phyloP scores from a whole-genome alignment of 2,113 vertebrate species.

The Silurus meridionalis region DNA sequence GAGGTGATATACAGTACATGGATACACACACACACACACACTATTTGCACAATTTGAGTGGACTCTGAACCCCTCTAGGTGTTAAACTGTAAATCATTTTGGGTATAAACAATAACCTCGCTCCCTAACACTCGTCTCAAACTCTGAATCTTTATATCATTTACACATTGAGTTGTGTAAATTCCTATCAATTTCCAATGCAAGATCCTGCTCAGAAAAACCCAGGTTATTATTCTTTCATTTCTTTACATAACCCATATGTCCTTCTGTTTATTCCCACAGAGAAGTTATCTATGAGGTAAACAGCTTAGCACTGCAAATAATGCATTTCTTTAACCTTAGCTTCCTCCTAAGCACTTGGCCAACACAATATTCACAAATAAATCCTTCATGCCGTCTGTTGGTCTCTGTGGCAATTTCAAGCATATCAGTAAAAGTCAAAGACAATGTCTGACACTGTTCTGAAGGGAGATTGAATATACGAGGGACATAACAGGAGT shows the following conservation, averaged over 20 bases:
- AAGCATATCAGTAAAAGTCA: conserved; percentile 7
- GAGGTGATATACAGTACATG: too few species aligned
- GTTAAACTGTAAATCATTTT: background rate
- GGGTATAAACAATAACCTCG: background rate
- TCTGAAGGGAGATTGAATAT: background rate
- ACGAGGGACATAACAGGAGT: background rate
- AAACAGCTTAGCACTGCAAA: background rate
- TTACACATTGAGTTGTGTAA: background rate
- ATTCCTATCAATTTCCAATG: background rate
- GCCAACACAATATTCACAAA: background rate
- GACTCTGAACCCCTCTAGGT: background rate
- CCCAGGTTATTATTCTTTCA: background rate
- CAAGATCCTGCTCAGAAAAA: background rate
- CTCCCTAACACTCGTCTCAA: background rate
- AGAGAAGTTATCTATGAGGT: background rate
- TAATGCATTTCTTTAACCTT: conserved; percentile 3
- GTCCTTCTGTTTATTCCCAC: background rate
- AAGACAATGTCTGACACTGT: conserved; percentile 5
- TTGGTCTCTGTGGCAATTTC: conserved; percentile 18
- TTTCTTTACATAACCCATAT: background rate
- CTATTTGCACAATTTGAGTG: background rate
- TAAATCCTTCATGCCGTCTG: conserved; percentile 23
- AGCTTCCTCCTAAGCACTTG: background rate
- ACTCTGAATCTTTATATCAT: background rate
- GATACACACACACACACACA: too few species aligned